Evolutionary conservation across 2,113 vertebrate genomes (phyloP), one percentile per base, ranked within the genome.

Genomic region (Melanotaenia duboulayi): DNA sequence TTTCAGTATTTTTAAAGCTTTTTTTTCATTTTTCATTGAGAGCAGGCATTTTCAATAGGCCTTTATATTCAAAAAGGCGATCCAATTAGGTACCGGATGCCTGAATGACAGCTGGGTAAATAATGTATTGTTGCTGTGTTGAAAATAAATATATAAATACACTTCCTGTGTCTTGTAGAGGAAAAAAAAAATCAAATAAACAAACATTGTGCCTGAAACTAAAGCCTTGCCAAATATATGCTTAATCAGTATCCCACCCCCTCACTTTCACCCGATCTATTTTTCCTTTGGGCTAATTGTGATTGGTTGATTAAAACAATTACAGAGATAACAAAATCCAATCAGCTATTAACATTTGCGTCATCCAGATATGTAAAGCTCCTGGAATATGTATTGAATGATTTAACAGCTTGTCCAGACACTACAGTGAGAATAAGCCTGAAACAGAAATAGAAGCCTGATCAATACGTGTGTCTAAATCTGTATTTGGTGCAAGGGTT

Each of bases 231-330:
- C 17, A 19, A 46, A 46, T 46, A 46, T 46, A 19, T 46, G 14
- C 17, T 7, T 46, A 14, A 46, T 46, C 44, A 46, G 16, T 16
- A 17, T 2, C 17, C 44, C 8, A 4, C 44, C 44, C 9, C 23
- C 13, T 9, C 2, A 12, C n/a, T 12, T 35, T 16, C 24, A 42
- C 11, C 7, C 40, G 10, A 3, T 54, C 32, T 44, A 16, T 64
- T 82, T 71, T 58, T 78, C 75, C 73, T 55, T 12, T 70, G 74
- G 65, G 74, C 77, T 80, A 77, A 87, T 84, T 81, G 81, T 80
- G 72, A 87, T 86, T 80, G 75, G 82, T 64, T 87, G 86, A 91
- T 89, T 82, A 87, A 81, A 83, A 86, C 76, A 90, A 88, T 90
- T 89, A 87, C 81, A 14, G 51, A 82, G 87, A 92, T 90, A 90